Evolutionary conservation across 2,888 invertebrate species (phyloP).

Genomic region (Drosophila monieri): DNA sequence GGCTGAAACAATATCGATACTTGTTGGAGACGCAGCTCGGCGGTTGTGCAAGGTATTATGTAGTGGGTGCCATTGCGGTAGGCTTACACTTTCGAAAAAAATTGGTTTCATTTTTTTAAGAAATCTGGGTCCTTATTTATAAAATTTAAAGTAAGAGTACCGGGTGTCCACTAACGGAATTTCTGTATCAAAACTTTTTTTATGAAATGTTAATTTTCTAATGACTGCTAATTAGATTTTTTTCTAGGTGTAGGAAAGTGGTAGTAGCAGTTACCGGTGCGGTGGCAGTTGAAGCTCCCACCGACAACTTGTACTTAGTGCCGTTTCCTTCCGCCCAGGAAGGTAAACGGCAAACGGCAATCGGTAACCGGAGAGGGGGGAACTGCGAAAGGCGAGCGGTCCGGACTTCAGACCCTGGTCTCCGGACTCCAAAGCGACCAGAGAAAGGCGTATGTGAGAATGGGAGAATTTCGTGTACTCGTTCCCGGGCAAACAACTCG

Average conservation of each 20-base stretch:
- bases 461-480: conserved; percentile 15
- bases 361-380: conserved; percentile 7
- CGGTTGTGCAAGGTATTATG: background rate
- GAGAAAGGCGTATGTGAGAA: conserved; percentile 33
- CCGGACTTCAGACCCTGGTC: conserved; percentile 1
- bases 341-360: conserved; percentile 40
- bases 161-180: no score
- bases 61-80: background rate
- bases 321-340: conserved; percentile 69
- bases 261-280: conserved; percentile 14
- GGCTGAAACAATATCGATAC: conserved; percentile 59
- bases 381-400: conserved; percentile 19
- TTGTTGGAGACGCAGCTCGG: conserved; percentile 24
- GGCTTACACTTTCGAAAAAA: background rate
- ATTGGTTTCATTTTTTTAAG: background rate
- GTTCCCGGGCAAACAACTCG: conserved; percentile 52
- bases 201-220: no score
- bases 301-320: conserved; percentile 72
- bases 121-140: no score
- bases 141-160: no score
- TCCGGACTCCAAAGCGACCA: background rate
- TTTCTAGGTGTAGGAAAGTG: background rate
- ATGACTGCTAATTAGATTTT: background rate
- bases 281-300: conserved; percentile 32
- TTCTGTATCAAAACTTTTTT: no score